phyloP scores from a whole-genome alignment of 1,140 invertebrate genomes.

The Brachionus calyciflorus region DNA sequence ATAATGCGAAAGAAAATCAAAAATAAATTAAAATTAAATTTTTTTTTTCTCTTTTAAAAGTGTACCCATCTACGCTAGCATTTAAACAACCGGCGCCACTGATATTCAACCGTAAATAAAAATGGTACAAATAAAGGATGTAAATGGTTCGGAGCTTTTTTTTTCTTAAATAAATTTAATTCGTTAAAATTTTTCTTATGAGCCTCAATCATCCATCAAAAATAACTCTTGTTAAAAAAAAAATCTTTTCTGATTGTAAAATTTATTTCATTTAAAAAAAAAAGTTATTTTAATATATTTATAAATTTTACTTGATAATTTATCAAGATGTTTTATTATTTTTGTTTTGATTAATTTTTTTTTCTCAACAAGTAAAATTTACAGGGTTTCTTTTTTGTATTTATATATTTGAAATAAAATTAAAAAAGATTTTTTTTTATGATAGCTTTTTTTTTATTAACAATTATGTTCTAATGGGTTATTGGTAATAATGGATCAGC shows the following conservation, averaged over 20 bases:
- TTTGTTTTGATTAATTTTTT: background rate
- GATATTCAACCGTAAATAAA: slow-evolving; percentile 38
- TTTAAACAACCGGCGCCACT: slow-evolving; percentile 43
- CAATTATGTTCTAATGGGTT: no score
- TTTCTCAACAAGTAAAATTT: slow-evolving; percentile 8
- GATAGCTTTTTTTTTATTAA: background rate
- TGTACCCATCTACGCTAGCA: slow-evolving; percentile 37
- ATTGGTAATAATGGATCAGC: slow-evolving; percentile 31
- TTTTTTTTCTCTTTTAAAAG: background rate
- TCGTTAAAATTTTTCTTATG: no score
- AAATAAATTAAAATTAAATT: no score
- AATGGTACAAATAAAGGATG: background rate
- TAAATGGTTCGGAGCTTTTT: background rate
- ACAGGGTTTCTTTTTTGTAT: background rate
- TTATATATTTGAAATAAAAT: slow-evolving; percentile 10
- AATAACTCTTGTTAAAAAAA: no score
- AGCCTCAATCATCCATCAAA: no score
- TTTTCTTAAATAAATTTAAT: no score
- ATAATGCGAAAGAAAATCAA: no score
- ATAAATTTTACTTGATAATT: background rate
- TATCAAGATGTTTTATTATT: background rate
- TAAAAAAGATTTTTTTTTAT: slow-evolving; percentile 6
- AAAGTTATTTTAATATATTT: no score
- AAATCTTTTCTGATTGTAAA: no score
- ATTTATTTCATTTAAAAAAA: no score